These are phyloP conservation scores for Amblyornis subalaris DNA, from an alignment of 2,113 vertebrate genomes.

Conservation along the genomic window DNA sequence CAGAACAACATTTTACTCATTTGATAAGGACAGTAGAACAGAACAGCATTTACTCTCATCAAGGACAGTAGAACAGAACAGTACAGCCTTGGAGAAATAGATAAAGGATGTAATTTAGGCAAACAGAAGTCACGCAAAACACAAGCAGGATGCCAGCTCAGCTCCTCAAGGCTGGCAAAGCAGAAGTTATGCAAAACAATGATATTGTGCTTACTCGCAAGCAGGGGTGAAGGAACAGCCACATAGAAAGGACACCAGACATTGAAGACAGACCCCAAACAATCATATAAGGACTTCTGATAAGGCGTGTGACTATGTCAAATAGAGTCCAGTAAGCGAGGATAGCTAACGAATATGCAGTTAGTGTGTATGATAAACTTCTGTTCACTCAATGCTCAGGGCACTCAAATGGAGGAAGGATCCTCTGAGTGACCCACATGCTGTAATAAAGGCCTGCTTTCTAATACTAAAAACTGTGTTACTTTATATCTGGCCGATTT, in stretches of 20 bases:
- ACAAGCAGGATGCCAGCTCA: neutral
- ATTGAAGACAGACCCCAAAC: neutral
- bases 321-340: neutral
- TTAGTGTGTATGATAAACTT: neutral
- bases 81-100: neutral
- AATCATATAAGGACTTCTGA: neutral
- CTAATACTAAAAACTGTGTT: neutral
- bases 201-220: neutral
- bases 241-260: neutral
- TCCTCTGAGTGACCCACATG: fast-evolving
- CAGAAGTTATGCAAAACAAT: neutral
- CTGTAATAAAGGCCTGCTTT: neutral
- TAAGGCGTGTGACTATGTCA: neutral
- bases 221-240: neutral
- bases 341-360: neutral
- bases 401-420: neutral
- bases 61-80: neutral
- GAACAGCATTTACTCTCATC: neutral
- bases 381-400: neutral
- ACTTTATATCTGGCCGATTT: neutral
- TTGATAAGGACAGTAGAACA: neutral
- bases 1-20: neutral
- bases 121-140: neutral
- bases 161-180: neutral
- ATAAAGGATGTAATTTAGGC: neutral